Conservation (phyloP, 2,113 vertebrate genomes). For the Neotoma lepida region DNA sequence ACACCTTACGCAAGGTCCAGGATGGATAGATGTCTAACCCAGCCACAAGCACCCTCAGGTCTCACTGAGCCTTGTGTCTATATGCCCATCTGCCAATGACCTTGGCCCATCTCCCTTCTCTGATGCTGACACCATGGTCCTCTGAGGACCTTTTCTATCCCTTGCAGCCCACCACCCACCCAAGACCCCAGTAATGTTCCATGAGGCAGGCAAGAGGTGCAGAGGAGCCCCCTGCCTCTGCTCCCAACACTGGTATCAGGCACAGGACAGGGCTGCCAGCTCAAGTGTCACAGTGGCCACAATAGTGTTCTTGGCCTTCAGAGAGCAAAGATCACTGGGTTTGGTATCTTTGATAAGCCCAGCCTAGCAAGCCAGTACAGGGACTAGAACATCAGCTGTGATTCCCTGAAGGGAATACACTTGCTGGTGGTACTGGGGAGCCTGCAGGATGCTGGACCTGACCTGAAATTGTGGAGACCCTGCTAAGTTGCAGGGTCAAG, state of each 20-base stretch:
- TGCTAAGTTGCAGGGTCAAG: background rate
- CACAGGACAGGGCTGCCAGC: background rate
- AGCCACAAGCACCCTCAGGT: background rate
- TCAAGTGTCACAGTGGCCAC: background rate
- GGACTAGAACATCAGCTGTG: background rate
- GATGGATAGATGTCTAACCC: background rate
- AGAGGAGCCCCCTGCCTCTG: background rate
- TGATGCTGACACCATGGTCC: background rate
- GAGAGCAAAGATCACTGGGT: background rate
- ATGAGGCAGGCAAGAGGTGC: background rate
- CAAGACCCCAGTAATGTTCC: background rate
- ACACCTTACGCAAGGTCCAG: background rate
- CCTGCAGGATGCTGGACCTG: background rate
- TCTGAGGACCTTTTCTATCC: background rate
- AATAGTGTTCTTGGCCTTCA: background rate
- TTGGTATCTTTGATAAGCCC: background rate
- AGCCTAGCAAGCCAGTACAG: background rate
- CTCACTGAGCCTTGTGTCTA: background rate
- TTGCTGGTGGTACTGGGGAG: background rate
- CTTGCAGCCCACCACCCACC: background rate
- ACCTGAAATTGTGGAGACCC: background rate
- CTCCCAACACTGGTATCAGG: background rate
- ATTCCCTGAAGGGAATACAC: background rate
- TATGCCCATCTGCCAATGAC: background rate
- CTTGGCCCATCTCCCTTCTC: background rate